Evolutionary conservation across 2,888 invertebrate genomes (phyloP), one percentile per base, ranked within the genome.

Genomic region (Chelonus formosanus): DNA sequence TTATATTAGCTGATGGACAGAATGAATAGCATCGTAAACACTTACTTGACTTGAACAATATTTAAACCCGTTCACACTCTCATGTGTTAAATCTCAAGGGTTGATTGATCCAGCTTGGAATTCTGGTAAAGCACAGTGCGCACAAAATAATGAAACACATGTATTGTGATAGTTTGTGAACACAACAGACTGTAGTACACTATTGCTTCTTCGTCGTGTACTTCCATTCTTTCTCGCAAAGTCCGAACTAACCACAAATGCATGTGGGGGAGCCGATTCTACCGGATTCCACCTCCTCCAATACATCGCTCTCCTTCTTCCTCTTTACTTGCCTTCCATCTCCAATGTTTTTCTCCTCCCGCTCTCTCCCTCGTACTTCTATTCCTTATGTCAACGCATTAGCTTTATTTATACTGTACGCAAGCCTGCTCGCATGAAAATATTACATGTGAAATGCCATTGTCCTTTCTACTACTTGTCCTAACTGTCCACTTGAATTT

Each of bases 251-350:
- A 59, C 59, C 47, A 36, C 50, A 40, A 36, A 59, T 40, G 48
- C 35, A 50, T 50, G 59, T 50, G 50, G 35, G 59, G 59, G 59
- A 59, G 48, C 50, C 57, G 45, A 32, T 47, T 50, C 59, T 59
- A 34, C 50, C 40, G 45, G 59, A 54, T 54, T 60, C 48, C 58
- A 36, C 59, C 45, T 34, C 58, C 61, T 53, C 40, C 45, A n/a
- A 20, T 20, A 36, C 48, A 32, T 47, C 59, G 36, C 47, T 47
- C 47, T 35, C 48, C 59, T 34, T 59, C 47, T 35, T 55, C 40
- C 35, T 31, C n/a, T 20, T 20, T 20, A 20, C 40, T 36, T 55
- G 35, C 6, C 10, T 35, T 32, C 53, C 35, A 34, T 53, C 35
- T 35, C 53, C 50, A 31, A 6, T 50, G 10, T 48, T 43, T 36